A percentile compares a stretch with the other conserved stretches of the same genome.
Conservation (phyloP, 2,888 invertebrate species). For the Calliopum simillimum region DNA sequence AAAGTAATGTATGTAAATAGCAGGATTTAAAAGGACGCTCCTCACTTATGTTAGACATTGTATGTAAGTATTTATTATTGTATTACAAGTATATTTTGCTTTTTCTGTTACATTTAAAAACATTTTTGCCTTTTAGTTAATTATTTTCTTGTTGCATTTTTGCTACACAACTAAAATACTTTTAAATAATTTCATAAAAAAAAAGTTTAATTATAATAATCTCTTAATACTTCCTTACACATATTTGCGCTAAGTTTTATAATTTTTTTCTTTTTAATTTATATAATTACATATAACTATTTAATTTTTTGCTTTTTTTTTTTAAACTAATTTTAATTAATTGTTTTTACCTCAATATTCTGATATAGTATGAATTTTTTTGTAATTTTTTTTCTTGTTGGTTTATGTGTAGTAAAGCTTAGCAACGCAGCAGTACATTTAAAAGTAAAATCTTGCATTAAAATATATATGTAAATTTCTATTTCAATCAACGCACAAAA, state of each 20-base stretch:
- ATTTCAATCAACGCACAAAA: no score
- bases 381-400: constrained; percentile 9
- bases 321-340: constrained; percentile 18
- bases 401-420: constrained; percentile 19
- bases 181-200: neutral
- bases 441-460: no score
- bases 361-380: neutral
- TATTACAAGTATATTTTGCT: neutral
- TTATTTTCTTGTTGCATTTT: constrained; percentile 10
- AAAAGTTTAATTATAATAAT: constrained; percentile 22
- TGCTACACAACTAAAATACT: constrained; percentile 38
- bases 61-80: constrained; percentile 29
- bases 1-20: no score
- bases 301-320: neutral
- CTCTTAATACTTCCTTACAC: constrained; percentile 18
- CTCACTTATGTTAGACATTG: no score
- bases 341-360: neutral
- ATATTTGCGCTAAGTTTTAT: constrained; percentile 23
- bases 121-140: neutral
- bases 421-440: neutral
- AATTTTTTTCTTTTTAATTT: constrained; percentile 10
- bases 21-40: no score
- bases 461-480: no score
- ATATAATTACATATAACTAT: constrained; percentile 20
- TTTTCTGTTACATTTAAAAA: constrained; percentile 1